These are phyloP conservation scores for Zophobas morio DNA, from an alignment of 1,140 invertebrate species.

Conservation along the genomic window DNA sequence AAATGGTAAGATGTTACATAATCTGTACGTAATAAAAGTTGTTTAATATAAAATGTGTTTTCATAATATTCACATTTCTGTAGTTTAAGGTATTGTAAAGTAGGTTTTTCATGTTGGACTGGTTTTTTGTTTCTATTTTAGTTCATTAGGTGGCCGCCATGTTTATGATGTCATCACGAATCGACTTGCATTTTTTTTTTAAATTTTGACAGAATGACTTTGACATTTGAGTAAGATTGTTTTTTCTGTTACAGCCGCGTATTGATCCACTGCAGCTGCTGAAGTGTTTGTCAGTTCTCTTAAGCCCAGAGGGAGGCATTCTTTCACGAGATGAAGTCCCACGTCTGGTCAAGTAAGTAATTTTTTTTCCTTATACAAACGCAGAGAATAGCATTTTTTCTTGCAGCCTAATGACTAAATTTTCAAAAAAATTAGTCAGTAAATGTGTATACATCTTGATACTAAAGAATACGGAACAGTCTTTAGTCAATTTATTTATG, in stretches of 20 bases:
- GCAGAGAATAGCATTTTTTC: conserved; percentile 60
- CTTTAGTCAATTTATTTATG: conserved; percentile 91
- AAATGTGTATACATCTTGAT: conserved; percentile 97
- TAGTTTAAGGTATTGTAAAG: not conserved
- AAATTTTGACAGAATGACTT: conserved; percentile 8
- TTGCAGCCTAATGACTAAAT: conserved; percentile 94
- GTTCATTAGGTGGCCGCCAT: conserved; percentile 18
- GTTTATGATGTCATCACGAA: conserved; percentile 33
- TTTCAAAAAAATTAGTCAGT: conserved; percentile 95
- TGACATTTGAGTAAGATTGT: not conserved
- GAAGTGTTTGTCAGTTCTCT: conserved; percentile 86
- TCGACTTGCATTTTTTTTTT: not conserved
- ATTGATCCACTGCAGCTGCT: conserved; percentile 92
- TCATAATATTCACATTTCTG: conserved; percentile 14
- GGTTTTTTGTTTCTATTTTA: conserved; percentile 20
- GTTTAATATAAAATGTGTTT: conserved; percentile 38
- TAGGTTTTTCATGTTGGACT: not conserved
- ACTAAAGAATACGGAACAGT: conserved; percentile 87
- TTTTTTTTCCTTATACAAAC: conserved; percentile 7
- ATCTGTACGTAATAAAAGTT: conserved; percentile 47
- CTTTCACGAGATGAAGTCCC: conserved; percentile 88
- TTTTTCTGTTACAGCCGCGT: conserved; percentile 81
- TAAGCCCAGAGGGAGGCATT: conserved; percentile 88
- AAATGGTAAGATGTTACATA: conserved; percentile 47
- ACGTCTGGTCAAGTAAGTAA: conserved; percentile 80